A percentile compares a stretch with the other conserved stretches of the same genome.
Conservation (phyloP, 2,113 vertebrate species). For the Hydropotes inermis region DNA sequence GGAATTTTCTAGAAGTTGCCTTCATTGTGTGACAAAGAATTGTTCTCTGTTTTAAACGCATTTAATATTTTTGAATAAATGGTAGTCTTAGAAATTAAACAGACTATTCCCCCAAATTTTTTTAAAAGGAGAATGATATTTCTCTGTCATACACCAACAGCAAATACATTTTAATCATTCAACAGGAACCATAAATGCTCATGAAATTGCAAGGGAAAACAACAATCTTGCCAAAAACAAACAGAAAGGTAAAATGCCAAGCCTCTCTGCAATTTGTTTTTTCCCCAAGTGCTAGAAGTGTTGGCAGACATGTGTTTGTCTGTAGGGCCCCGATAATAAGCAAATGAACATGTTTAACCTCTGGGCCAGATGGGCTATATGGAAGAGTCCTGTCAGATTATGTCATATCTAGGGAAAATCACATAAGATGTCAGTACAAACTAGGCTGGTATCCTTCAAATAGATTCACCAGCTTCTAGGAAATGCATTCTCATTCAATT, state of each 20-base stretch:
- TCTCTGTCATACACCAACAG: neutral
- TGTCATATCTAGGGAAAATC: neutral
- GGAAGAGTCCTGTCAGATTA: slow-evolving; percentile 34
- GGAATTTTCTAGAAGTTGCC: neutral
- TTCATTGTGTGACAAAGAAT: neutral
- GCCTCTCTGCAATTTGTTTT: neutral
- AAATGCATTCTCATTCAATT: slow-evolving; percentile 56
- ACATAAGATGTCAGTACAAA: slow-evolving; percentile 32
- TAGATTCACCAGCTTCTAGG: slow-evolving; percentile 47
- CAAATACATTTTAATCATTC: slow-evolving; percentile 22
- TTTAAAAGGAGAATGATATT: neutral
- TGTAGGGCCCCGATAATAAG: slow-evolving; percentile 2
- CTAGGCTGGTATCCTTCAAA: slow-evolving; percentile 35
- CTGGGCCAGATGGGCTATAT: slow-evolving; percentile 43
- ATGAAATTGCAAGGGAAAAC: slow-evolving; percentile 35
- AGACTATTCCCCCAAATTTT: neutral
- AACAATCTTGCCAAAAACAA: slow-evolving; percentile 25
- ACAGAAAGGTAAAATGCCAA: neutral
- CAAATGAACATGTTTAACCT: slow-evolving; percentile 57
- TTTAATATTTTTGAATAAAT: slow-evolving; percentile 40
- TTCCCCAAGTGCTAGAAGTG: neutral
- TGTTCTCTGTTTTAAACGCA: neutral
- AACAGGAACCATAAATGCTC: slow-evolving; percentile 16
- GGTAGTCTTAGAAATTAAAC: slow-evolving; percentile 2
- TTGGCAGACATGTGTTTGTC: neutral